Evolutionary conservation across 2,888 invertebrate species (phyloP).

Genomic region (Pristionchus entomophagus): DNA sequence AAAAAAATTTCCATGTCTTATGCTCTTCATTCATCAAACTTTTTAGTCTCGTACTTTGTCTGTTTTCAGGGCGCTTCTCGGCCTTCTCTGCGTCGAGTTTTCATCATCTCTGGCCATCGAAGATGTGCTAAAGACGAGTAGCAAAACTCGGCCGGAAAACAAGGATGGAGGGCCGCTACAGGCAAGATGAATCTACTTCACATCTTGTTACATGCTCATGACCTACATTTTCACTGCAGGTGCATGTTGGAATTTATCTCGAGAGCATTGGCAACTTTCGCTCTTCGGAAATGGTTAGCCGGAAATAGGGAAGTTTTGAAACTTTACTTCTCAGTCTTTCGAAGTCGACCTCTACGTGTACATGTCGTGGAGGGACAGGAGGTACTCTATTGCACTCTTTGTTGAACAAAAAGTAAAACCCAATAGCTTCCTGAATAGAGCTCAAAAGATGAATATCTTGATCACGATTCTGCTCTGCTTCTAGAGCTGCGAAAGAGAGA

Average conservation of each 20-base stretch:
- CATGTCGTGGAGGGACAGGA: conserved; percentile 63
- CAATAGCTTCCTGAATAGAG: too few relatives aligned
- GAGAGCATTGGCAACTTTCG: conserved; percentile 68
- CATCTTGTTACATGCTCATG: too few relatives aligned
- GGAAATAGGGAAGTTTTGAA: neutral
- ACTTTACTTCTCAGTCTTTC: conserved; percentile 66
- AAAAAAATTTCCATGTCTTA: too few relatives aligned
- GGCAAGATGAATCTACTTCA: neutral
- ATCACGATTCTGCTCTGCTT: too few relatives aligned
- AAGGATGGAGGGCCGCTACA: conserved; percentile 29
- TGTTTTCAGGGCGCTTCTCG: neutral
- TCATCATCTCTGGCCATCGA: neutral
- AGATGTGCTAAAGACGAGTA: conserved; percentile 13
- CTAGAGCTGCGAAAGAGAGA: too few relatives aligned
- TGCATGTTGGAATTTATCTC: conserved; percentile 54
- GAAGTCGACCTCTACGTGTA: conserved; percentile 73
- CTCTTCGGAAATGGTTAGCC: conserved; percentile 65
- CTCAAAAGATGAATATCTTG: too few relatives aligned
- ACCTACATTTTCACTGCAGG: neutral
- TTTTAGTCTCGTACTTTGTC: too few relatives aligned
- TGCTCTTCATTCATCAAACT: too few relatives aligned
- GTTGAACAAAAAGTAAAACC: too few relatives aligned
- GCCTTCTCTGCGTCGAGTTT: neutral
- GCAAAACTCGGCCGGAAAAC: conserved; percentile 19
- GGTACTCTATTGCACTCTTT: conserved; percentile 28